Conservation (phyloP, 1,140 invertebrate genomes). For the Trichogramma pretiosum region DNA sequence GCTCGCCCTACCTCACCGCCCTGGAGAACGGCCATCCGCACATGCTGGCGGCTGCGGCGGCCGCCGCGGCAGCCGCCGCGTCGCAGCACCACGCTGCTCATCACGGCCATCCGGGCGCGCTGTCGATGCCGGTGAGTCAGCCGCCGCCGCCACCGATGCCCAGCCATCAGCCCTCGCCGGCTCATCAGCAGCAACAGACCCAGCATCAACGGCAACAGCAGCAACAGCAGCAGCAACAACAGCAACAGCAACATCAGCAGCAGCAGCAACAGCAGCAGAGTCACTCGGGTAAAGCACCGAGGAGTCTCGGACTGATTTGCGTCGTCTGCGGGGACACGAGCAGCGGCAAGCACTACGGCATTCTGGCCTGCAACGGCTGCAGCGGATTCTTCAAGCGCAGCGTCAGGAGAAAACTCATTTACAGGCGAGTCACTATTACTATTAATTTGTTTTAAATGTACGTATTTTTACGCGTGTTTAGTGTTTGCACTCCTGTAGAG, state of each 20-base stretch:
- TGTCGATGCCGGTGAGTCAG: constrained; percentile 10
- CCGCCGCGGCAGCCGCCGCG: constrained; percentile 20
- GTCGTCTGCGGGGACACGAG: constrained; percentile 95
- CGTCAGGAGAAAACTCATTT: constrained; percentile 92
- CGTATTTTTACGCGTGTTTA: too few relatives aligned
- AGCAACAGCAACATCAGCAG: constrained; percentile 27
- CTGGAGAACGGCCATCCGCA: constrained; percentile 40
- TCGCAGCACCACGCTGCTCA: constrained; percentile 26
- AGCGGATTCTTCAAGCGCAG: constrained; percentile 98
- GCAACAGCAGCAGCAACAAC: constrained; percentile 26
- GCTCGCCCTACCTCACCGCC: constrained; percentile 40
- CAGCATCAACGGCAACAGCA: constrained; percentile 16
- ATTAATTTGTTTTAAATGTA: too few relatives aligned
- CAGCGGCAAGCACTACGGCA: constrained; percentile 96
- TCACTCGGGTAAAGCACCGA: constrained; percentile 34
- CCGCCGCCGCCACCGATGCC: constrained; percentile 24
- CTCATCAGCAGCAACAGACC: too few relatives aligned
- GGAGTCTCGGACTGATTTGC: constrained; percentile 67
- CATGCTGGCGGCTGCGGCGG: constrained; percentile 30
- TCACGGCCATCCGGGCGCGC: constrained; percentile 26
- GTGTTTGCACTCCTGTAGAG: too few relatives aligned
- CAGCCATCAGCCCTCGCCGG: constrained; percentile 30
- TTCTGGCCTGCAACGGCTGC: constrained; percentile 98
- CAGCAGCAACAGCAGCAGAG: constrained; percentile 25
- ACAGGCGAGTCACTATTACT: constrained; percentile 86